A percentile compares a stretch with the other conserved stretches of the same genome.
These are phyloP conservation scores for Pseudococcus jackbeardsleyi DNA, from an alignment of 2,888 invertebrate species.

Conservation along the genomic window DNA sequence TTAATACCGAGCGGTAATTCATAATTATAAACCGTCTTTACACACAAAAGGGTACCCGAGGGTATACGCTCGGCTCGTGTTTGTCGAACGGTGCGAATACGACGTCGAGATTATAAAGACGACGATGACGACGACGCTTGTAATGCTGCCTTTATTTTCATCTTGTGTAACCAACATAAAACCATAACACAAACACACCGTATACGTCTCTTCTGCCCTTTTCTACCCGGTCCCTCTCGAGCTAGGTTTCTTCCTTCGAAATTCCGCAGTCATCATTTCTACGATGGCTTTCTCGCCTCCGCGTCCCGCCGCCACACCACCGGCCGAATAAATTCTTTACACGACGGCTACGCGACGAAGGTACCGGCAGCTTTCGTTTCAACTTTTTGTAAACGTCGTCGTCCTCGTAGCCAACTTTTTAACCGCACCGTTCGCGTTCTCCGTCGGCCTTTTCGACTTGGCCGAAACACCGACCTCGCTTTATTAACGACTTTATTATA, in stretches of 20 bases:
- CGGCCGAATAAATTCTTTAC: slow-evolving; percentile 34
- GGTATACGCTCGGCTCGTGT: slow-evolving; percentile 12
- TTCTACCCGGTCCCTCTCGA: neutral
- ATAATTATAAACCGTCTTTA: slow-evolving; percentile 46
- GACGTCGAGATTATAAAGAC: slow-evolving; percentile 44
- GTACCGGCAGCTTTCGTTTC: neutral
- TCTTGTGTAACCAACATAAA: slow-evolving; percentile 61
- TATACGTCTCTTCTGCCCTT: neutral
- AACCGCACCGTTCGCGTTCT: neutral
- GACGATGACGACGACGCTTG: slow-evolving; percentile 55
- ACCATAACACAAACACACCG: slow-evolving; percentile 64
- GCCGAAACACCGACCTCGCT: neutral
- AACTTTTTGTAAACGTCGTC: slow-evolving; percentile 38
- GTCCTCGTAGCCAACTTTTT: neutral
- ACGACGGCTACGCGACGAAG: neutral
- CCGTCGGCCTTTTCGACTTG: slow-evolving; percentile 20
- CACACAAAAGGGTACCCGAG: slow-evolving; percentile 34
- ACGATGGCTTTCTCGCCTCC: neutral
- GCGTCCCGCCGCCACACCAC: neutral
- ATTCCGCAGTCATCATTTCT: slow-evolving; percentile 57
- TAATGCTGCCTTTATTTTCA: slow-evolving; percentile 63
- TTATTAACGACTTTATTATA: slow-evolving; percentile 53
- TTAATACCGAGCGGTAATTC: slow-evolving; percentile 44
- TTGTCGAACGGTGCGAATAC: slow-evolving; percentile 47
- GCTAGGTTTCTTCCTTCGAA: neutral